A percentile compares a stretch with the other conserved stretches of the same genome.
These are phyloP conservation scores for Cossypha caffra DNA, from an alignment of 2,797 vertebrate species.

Conservation along the genomic window DNA sequence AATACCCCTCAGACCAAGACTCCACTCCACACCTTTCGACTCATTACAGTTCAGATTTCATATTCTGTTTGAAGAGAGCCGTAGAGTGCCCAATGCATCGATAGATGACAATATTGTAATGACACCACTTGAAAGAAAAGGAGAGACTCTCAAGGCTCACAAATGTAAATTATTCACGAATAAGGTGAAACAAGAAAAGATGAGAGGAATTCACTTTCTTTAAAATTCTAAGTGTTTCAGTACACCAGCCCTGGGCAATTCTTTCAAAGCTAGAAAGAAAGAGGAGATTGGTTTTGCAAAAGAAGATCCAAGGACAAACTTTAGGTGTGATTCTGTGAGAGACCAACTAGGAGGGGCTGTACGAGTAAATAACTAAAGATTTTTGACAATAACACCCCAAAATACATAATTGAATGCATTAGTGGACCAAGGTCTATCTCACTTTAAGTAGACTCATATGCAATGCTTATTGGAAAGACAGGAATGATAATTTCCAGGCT, in stretches of 20 bases:
- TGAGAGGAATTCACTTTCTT: constrained; percentile 40
- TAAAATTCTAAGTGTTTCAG: constrained; percentile 41
- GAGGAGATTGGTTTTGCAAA: constrained; percentile 8
- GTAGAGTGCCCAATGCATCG: not conserved
- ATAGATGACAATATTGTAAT: constrained; percentile 31
- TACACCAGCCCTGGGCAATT: not conserved
- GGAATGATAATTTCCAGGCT: not conserved
- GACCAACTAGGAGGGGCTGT: not conserved
- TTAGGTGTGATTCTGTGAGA: not conserved
- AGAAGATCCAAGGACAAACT: constrained; percentile 11
- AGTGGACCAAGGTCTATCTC: not conserved
- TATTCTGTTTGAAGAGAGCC: constrained; percentile 28
- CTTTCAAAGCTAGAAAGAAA: not conserved
- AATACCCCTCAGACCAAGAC: not conserved
- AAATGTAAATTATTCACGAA: constrained; percentile 60
- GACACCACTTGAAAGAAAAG: constrained; percentile 38
- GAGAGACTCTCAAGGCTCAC: not conserved
- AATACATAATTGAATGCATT: not conserved
- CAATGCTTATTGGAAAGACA: not conserved
- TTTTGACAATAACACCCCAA: not conserved
- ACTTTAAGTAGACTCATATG: accelerated
- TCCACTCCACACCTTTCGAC: not conserved
- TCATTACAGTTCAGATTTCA: not conserved
- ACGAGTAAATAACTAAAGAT: not conserved
- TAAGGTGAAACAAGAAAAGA: constrained; percentile 52